phyloP scores from a whole-genome alignment of 2,113 vertebrate species.

The Xenus cinereus region DNA sequence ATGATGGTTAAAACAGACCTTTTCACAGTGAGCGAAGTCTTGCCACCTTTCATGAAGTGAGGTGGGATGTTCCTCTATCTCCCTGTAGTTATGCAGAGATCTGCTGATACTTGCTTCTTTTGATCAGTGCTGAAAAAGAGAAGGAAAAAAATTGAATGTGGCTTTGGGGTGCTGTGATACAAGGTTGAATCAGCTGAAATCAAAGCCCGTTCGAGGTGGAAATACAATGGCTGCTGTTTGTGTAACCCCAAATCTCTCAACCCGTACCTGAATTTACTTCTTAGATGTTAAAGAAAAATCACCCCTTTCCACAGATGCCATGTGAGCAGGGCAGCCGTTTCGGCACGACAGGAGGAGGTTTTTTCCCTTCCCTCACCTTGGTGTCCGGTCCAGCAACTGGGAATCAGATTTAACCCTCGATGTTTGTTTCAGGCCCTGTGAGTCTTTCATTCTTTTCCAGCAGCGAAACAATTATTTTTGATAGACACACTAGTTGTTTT shows the following conservation, averaged over 20 bases:
- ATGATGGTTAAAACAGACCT: not conserved
- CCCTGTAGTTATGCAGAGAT: not conserved
- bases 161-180: not conserved
- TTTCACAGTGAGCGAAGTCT: not conserved
- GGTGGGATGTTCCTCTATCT: not conserved
- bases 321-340: not conserved
- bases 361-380: not conserved
- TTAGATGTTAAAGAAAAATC: not conserved
- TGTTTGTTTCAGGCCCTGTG: not conserved
- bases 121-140: not conserved
- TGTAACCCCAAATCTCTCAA: not conserved
- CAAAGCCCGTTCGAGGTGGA: not conserved
- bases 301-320: not conserved
- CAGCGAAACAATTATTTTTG: constrained; percentile 23
- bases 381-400: not conserved
- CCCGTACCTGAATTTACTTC: not conserved
- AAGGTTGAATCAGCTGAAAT: not conserved
- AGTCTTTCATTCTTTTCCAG: not conserved
- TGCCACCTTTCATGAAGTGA: not conserved
- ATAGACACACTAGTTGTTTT: constrained; percentile 7
- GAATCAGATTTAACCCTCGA: not conserved
- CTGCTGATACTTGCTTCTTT: not conserved
- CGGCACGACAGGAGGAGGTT: not conserved
- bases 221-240: not conserved
- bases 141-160: not conserved